Evolutionary conservation across 2,113 vertebrate species (phyloP), one percentile per base, ranked within the genome.

Genomic region (Coregonus clupeaformis): DNA sequence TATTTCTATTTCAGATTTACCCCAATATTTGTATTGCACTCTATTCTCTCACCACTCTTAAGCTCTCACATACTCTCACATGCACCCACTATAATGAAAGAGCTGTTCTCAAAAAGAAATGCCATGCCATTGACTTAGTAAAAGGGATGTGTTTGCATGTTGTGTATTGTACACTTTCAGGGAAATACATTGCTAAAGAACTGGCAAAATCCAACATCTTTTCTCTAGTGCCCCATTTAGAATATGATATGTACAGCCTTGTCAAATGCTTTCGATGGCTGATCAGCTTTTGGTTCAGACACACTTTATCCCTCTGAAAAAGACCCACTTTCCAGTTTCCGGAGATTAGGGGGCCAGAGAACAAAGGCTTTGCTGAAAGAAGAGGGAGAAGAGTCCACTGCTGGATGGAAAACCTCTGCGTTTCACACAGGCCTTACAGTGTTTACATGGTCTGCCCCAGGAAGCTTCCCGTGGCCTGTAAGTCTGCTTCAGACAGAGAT

Each of bases 271-370:
- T 83, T 78, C 42, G 75, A 86, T 83, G 79, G 85, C 82, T 76
- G 85, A 89, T 88, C 87, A 90, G 90, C 88, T 88, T 22, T 90
- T 87, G 79, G 84, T 82, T 82, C 88, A 79, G 81, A 82, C 85
- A 80, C 79, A 85, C 79, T 89, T 84, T 75, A 88, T 90, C 85
- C 85, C 76, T 55, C 24, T 69, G 78, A 87, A 85, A 86, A 79
- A 85, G 80, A 85, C 85, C 82, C 84, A 87, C 80, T 84, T 92
- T 68, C 18, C 30, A 24, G 65, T 32, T 74, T 66, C 47, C 20
- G 63, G 11, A 68, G 73, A 59, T 68, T 68, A 75, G 42, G 42
- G 16, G n/a, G n/a, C 22, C 77, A 83, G 83, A 87, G 85, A 90
- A 89, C 87, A 89, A 92, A 89, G 87, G 80, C 77, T 84, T 85